Conservation (phyloP, 2,888 invertebrate species). For the Capitulum mitella region DNA sequence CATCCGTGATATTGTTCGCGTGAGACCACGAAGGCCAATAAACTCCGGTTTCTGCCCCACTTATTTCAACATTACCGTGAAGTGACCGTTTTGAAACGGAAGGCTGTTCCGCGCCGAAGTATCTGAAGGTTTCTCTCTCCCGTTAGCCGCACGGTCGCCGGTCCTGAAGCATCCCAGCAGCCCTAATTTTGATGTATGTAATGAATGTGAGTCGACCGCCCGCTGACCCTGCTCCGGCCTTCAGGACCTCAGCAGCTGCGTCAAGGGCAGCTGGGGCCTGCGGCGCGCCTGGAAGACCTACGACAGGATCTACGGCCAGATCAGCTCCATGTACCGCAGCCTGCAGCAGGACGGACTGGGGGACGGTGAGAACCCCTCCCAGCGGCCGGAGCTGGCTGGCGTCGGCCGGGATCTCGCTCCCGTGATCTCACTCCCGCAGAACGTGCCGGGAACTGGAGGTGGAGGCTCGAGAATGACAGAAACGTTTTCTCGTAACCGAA, state of each 20-base stretch:
- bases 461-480: background rate
- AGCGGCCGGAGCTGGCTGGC: background rate
- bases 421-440: background rate
- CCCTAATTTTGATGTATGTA: background rate
- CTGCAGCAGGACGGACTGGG: background rate
- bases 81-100: background rate
- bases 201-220: background rate
- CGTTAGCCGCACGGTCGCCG: no score
- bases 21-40: no score
- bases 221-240: background rate
- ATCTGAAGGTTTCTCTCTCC: no score
- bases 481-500: background rate
- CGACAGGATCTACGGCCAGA: conserved; percentile 55
- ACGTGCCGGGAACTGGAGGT: conserved; percentile 29
- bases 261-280: conserved; percentile 60
- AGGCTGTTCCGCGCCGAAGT: no score
- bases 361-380: background rate
- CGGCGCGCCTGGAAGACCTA: conserved; percentile 63
- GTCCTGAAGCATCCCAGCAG: no score
- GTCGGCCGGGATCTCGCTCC: background rate
- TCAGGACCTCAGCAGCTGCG: conserved; percentile 48
- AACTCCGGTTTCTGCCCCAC: background rate
- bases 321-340: conserved; percentile 50
- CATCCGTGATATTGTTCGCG: no score
- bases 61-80: background rate